Conservation (phyloP, 2,113 vertebrate species). For the Antigone vipio region DNA sequence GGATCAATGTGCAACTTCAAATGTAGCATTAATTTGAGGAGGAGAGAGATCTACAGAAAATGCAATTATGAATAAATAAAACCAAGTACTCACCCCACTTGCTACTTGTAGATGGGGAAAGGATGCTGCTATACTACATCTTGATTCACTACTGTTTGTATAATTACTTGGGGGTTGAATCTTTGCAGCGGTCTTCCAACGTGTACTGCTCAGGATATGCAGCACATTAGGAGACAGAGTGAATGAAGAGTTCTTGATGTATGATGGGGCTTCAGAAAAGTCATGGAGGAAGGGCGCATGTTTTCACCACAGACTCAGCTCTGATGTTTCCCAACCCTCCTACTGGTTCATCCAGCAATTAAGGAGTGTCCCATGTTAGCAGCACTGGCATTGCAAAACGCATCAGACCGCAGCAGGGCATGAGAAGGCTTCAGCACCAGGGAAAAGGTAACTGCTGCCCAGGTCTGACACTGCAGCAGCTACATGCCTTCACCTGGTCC, state of each 20-base stretch:
- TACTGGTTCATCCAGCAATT: not conserved
- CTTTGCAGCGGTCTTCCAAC: not conserved
- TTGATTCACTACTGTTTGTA: not conserved
- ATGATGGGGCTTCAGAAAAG: not conserved
- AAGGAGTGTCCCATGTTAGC: not conserved
- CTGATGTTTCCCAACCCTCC: not conserved
- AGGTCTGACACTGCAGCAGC: not conserved
- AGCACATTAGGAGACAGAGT: not conserved
- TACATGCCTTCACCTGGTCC: not conserved
- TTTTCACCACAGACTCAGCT: not conserved
- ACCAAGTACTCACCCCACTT: not conserved
- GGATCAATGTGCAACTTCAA: not conserved
- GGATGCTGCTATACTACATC: not conserved
- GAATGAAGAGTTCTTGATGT: not conserved
- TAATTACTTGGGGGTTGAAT: not conserved
- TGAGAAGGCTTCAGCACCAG: not conserved
- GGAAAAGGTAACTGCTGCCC: not conserved
- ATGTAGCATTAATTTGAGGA: not conserved
- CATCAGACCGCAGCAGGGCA: fast-evolving
- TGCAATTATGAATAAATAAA: not conserved
- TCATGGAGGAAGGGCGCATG: not conserved
- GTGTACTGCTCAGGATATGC: fast-evolving
- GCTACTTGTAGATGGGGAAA: not conserved
- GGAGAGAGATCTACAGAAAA: not conserved
- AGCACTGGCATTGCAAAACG: not conserved